Percentiles rank a stretch among this genome's conserved stretches.
These are phyloP conservation scores for Gadopsis marmoratus DNA, from an alignment of 2,797 vertebrate species.

Conservation along the genomic window DNA sequence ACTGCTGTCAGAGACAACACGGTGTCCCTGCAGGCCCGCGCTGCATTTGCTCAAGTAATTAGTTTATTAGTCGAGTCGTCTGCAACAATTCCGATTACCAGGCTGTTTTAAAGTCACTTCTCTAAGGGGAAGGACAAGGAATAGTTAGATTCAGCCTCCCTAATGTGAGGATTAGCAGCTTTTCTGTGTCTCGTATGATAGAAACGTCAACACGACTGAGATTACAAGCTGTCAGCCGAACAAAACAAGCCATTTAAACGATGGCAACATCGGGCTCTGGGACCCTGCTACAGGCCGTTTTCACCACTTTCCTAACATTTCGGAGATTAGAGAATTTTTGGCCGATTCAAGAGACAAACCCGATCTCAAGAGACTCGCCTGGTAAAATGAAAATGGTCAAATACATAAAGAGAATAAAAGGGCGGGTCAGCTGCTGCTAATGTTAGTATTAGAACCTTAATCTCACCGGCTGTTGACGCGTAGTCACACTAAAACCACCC, in stretches of 20 bases:
- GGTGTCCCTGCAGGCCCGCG: too few species aligned
- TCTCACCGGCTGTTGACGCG: not conserved
- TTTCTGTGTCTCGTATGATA: not conserved
- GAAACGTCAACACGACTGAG: not conserved
- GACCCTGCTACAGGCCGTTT: not conserved
- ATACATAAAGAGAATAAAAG: too few species aligned
- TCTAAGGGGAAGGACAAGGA: accelerated
- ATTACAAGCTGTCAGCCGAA: not conserved
- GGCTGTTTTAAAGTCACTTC: too few species aligned
- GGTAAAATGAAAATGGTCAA: too few species aligned
- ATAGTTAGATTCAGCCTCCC: not conserved
- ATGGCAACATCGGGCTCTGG: not conserved
- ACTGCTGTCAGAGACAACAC: too few species aligned
- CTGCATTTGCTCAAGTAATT: too few species aligned
- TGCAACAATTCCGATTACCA: too few species aligned
- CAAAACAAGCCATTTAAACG: not conserved
- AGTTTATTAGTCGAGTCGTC: not conserved
- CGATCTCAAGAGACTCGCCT: too few species aligned
- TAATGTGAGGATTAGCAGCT: not conserved
- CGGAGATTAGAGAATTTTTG: not conserved
- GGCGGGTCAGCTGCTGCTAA: too few species aligned
- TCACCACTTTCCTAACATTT: not conserved
- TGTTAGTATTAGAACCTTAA: not conserved
- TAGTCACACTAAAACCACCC: not conserved
- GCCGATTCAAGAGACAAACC: too few species aligned